These are phyloP conservation scores for Rhamnusium bicolor DNA, from an alignment of 2,888 invertebrate genomes.

Conservation along the genomic window DNA sequence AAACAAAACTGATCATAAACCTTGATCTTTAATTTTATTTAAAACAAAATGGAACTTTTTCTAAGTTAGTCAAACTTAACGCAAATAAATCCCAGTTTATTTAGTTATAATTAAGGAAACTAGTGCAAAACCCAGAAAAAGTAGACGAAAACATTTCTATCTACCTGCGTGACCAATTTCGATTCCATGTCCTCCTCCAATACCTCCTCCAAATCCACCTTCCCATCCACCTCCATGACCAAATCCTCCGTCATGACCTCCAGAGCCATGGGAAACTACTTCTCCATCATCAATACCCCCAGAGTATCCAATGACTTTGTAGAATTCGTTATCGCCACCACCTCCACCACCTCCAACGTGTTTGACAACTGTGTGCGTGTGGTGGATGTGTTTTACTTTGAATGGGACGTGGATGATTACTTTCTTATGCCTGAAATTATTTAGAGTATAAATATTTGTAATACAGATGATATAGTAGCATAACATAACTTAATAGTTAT, in stretches of 20 bases:
- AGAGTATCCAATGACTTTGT: constrained; percentile 80
- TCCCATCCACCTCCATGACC: constrained; percentile 58
- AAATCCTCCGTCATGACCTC: constrained; percentile 56
- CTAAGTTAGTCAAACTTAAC: not conserved
- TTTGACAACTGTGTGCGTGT: constrained; percentile 85
- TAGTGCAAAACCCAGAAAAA: constrained; percentile 11
- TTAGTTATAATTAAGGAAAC: not conserved
- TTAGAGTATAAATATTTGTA: too few relatives aligned
- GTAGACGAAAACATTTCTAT: constrained; percentile 35
- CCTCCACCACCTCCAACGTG: constrained; percentile 75
- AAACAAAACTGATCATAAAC: not conserved
- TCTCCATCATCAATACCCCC: constrained; percentile 76
- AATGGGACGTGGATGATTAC: constrained; percentile 86
- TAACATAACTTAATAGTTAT: too few relatives aligned
- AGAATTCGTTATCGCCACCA: constrained; percentile 77
- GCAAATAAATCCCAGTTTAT: constrained; percentile 22
- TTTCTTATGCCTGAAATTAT: constrained; percentile 74
- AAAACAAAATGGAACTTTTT: not conserved
- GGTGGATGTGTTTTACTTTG: constrained; percentile 84
- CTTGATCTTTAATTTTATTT: not conserved
- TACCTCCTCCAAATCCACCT: constrained; percentile 59
- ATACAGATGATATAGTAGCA: too few relatives aligned
- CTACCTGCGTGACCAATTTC: constrained; percentile 51
- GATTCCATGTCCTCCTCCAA: constrained; percentile 51
- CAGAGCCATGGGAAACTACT: constrained; percentile 66